A percentile compares a stretch with the other conserved stretches of the same genome.
These are phyloP conservation scores for Acanthaster planci DNA, from an alignment of 35 echinoderm and acorn worm species.

Conservation along the genomic window DNA sequence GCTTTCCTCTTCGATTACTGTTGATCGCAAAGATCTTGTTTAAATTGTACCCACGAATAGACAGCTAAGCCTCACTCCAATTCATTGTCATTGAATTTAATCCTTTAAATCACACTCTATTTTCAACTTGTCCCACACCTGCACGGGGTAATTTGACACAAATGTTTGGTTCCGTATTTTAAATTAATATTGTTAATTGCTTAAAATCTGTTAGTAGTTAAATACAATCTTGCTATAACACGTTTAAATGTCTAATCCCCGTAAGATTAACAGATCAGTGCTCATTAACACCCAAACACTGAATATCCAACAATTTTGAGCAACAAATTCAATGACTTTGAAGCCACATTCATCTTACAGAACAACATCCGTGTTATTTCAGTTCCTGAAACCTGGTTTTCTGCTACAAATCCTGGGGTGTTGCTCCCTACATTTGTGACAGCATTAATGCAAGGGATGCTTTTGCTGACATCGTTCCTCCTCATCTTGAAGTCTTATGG, in stretches of 20 bases:
- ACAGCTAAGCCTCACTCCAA: no score
- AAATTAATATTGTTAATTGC: no score
- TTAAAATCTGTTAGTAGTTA: no score
- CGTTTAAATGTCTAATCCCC: conserved; percentile 2
- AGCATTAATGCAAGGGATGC: not conserved
- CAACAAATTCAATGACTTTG: conserved; percentile 19
- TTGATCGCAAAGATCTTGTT: no score
- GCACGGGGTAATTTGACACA: no score
- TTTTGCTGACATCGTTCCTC: not conserved
- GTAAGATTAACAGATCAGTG: conserved; percentile 4
- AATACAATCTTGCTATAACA: no score
- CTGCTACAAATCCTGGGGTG: conserved; percentile 11
- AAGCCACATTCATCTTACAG: not conserved
- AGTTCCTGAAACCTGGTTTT: conserved; percentile 34
- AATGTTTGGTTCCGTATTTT: no score
- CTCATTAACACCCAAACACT: conserved; percentile 4
- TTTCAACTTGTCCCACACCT: no score
- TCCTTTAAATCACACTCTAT: no score
- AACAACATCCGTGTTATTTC: conserved; percentile 9
- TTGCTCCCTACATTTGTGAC: conserved; percentile 12
- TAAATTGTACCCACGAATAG: no score
- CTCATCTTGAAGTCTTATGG: conserved; percentile 21
- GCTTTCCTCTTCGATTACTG: no score
- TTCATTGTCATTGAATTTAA: no score
- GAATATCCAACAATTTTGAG: not conserved